phyloP scores from a whole-genome alignment of 1,140 invertebrate species.

The Drosophila auraria region DNA sequence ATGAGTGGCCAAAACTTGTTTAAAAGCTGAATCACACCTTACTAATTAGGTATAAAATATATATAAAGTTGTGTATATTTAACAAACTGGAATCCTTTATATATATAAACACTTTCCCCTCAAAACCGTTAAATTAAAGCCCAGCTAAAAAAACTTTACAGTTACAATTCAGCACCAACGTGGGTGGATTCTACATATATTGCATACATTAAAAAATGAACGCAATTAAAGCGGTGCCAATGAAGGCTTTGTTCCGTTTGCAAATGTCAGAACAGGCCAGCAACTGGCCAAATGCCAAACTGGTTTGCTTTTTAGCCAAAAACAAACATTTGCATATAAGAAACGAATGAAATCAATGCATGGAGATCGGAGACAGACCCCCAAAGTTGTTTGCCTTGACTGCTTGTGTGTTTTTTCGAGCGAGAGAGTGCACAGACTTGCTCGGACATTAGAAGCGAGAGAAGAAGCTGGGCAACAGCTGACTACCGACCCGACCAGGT shows the following conservation, averaged over 20 bases:
- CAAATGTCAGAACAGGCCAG: constrained; percentile 51
- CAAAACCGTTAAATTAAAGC: not conserved
- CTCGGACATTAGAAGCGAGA: constrained; percentile 38
- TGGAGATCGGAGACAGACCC: constrained; percentile 25
- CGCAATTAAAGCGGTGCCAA: constrained; percentile 52
- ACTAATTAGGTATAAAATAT: not conserved
- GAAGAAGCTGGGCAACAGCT: constrained; percentile 38
- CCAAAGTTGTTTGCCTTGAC: constrained; percentile 57
- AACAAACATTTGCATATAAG: constrained; percentile 59
- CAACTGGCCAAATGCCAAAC: constrained; percentile 56
- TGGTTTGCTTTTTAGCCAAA: constrained; percentile 48
- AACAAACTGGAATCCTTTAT: not conserved
- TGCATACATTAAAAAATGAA: constrained; percentile 13
- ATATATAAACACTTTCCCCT: not conserved
- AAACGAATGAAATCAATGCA: constrained; percentile 61
- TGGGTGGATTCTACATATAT: constrained; percentile 33
- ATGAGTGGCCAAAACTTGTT: not conserved
- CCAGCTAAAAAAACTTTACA: constrained; percentile 12
- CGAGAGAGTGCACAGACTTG: constrained; percentile 18
- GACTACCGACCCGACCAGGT: constrained; percentile 47
- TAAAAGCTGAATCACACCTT: constrained; percentile 4
- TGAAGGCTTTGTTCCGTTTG: constrained; percentile 55
- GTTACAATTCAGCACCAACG: constrained; percentile 10
- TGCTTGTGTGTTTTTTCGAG: constrained; percentile 1
- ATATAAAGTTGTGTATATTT: not conserved